These are phyloP conservation scores for Standfussiana lucernea DNA, from an alignment of 2,888 invertebrate species.

Conservation along the genomic window DNA sequence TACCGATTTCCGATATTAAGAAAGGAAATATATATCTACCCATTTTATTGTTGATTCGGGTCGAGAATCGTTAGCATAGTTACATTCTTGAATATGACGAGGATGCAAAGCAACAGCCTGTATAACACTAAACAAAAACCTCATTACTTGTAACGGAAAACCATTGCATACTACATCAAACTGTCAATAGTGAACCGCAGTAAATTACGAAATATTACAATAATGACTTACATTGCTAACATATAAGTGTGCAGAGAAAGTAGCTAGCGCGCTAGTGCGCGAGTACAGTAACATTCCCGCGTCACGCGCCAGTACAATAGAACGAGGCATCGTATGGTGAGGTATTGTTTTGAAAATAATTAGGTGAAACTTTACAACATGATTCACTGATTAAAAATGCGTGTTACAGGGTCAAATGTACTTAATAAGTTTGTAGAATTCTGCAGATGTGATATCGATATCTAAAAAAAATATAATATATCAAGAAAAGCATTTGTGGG, in stretches of 20 bases:
- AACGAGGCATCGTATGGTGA: conserved; percentile 25
- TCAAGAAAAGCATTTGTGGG: too few relatives aligned
- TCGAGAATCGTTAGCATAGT: too few relatives aligned
- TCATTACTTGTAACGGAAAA: neutral
- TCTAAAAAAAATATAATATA: too few relatives aligned
- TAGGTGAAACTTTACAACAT: conserved; percentile 24
- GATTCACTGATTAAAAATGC: conserved; percentile 5
- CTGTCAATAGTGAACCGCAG: conserved; percentile 12
- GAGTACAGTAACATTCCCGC: conserved; percentile 44
- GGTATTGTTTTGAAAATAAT: conserved; percentile 29
- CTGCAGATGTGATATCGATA: neutral
- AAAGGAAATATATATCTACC: too few relatives aligned
- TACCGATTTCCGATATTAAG: too few relatives aligned
- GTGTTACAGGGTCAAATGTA: neutral
- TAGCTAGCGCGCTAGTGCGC: conserved; percentile 32
- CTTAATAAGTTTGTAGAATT: neutral
- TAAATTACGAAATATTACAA: conserved; percentile 31
- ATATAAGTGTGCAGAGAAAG: conserved; percentile 38
- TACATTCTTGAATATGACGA: too few relatives aligned
- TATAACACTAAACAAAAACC: too few relatives aligned
- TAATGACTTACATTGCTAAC: conserved; percentile 41
- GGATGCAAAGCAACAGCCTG: too few relatives aligned
- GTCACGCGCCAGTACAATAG: conserved; percentile 43
- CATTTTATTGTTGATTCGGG: too few relatives aligned
- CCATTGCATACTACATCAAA: conserved; percentile 3